phyloP scores from a whole-genome alignment of 2,888 invertebrate genomes.

The Drosophila colorata region DNA sequence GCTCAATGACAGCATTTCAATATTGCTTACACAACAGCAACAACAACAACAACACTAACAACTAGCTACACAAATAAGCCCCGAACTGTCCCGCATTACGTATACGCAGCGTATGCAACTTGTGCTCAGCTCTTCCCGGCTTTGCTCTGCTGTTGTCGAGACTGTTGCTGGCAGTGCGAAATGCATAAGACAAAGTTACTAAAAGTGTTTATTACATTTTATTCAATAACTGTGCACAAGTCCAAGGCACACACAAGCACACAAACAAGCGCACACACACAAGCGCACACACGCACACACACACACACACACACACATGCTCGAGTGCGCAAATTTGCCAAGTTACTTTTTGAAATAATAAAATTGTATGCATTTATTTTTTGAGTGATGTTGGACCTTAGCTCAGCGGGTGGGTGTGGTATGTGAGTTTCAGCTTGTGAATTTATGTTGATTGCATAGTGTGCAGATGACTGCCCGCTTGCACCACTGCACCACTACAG shows the following conservation, averaged over 20 bases:
- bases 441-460: constrained; percentile 72
- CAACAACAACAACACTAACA: constrained; percentile 13
- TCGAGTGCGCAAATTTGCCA: constrained; percentile 63
- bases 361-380: constrained; percentile 74
- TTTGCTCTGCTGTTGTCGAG: constrained; percentile 26
- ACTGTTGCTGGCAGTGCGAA: constrained; percentile 51
- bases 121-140: constrained; percentile 13
- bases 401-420: background rate
- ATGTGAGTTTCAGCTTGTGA: constrained; percentile 17
- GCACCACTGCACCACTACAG: constrained; percentile 4
- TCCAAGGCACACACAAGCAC: constrained; percentile 20
- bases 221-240: constrained; percentile 70
- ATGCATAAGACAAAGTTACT: constrained; percentile 77
- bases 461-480: constrained; percentile 41
- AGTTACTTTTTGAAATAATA: constrained; percentile 75
- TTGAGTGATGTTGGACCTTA: constrained; percentile 7
- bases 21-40: constrained; percentile 70
- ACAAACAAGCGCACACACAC: constrained; percentile 13
- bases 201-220: constrained; percentile 80
- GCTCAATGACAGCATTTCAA: constrained; percentile 79
- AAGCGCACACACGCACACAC: constrained; percentile 12
- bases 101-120: constrained; percentile 66
- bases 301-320: constrained; percentile 40
- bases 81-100: constrained; percentile 59
- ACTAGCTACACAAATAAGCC: constrained; percentile 54